Evolutionary conservation across 1,140 invertebrate species (phyloP).

Genomic region (Brachionus sp.): DNA sequence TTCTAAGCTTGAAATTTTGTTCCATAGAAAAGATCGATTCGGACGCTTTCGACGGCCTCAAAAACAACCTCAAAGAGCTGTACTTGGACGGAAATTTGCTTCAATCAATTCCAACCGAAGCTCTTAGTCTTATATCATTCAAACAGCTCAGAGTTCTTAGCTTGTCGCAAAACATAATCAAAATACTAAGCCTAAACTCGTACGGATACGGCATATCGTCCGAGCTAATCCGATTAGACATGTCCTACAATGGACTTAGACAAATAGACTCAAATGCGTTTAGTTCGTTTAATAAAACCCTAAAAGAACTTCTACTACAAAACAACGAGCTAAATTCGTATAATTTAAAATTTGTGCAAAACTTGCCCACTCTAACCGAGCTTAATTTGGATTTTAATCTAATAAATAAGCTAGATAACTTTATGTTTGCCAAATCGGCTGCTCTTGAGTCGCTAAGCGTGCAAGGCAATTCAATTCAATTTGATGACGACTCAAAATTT

Average conservation of each 20-base stretch:
- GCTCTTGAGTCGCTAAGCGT: background rate
- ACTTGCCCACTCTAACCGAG: constrained; percentile 1
- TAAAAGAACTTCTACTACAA: constrained; percentile 29
- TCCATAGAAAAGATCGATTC: background rate
- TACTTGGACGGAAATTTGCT: constrained; percentile 33
- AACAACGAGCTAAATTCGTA: constrained; percentile 43
- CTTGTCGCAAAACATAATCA: constrained; percentile 24
- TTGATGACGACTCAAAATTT: background rate
- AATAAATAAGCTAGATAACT: background rate
- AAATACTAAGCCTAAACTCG: background rate
- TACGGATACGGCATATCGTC: background rate
- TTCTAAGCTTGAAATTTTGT: constrained; percentile 34
- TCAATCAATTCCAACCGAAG: constrained; percentile 1
- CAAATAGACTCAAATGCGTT: background rate
- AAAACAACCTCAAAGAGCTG: constrained; percentile 22
- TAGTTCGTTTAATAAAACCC: constrained; percentile 10
- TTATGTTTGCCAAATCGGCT: background rate
- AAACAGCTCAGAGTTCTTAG: background rate
- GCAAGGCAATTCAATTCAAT: constrained; percentile 30
- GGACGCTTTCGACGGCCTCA: constrained; percentile 19
- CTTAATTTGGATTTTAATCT: constrained; percentile 43
- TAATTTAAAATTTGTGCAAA: constrained; percentile 18
- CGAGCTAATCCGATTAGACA: background rate
- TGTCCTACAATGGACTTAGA: constrained; percentile 33
- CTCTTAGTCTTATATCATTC: background rate